phyloP scores from a whole-genome alignment of 2,113 vertebrate species.

The Verasper variegatus region DNA sequence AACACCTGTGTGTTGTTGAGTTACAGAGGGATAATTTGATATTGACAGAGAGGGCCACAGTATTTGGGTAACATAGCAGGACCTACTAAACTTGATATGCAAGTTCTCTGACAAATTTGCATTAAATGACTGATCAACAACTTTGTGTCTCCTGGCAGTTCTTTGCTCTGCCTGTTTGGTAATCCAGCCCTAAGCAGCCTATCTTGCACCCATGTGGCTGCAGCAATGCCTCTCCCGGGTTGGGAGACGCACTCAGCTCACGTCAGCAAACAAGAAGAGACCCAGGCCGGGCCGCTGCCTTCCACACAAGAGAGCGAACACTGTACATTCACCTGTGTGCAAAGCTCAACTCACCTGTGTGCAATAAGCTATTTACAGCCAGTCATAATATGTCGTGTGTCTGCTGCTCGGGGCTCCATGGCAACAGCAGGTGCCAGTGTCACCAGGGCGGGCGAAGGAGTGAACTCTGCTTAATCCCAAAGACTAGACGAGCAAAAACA shows the following conservation, averaged over 20 bases:
- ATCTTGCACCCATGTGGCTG: conserved; percentile 2
- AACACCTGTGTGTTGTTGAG: not conserved
- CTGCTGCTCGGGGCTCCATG: conserved; percentile 37
- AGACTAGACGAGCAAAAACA: not conserved
- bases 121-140: not conserved
- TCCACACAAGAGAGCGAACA: not conserved
- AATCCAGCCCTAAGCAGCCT: not conserved
- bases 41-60: not conserved
- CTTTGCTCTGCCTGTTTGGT: not conserved
- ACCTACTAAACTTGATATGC: not conserved
- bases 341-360: conserved; percentile 30
- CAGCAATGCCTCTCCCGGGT: conserved; percentile 7
- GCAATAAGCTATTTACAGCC: conserved; percentile 42
- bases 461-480: conserved; percentile 3
- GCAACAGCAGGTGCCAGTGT: conserved; percentile 47
- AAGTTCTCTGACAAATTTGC: not conserved
- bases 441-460: conserved; percentile 8
- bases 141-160: conserved; percentile 4
- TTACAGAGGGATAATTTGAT: not conserved
- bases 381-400: conserved; percentile 18
- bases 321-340: conserved; percentile 25
- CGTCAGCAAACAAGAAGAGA: conserved; percentile 4
- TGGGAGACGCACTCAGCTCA: not conserved
- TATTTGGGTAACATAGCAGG: not conserved
- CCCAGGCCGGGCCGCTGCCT: not conserved